A percentile compares a stretch with the other conserved stretches of the same genome.
Evolutionary conservation across 2,888 invertebrate genomes (phyloP).

Genomic region (Sminthurinus aureus): DNA sequence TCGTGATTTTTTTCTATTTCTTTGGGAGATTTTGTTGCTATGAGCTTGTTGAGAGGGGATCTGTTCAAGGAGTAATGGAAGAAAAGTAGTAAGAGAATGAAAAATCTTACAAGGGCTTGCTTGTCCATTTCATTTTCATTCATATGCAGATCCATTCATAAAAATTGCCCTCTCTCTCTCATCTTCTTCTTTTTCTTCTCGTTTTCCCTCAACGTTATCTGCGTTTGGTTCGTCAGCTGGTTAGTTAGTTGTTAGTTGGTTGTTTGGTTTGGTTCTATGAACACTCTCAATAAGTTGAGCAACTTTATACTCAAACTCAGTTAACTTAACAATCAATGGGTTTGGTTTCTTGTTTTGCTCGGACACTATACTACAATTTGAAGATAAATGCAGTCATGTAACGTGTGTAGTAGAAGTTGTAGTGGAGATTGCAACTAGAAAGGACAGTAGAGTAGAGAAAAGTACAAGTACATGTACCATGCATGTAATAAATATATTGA

Average conservation of each 20-base stretch:
- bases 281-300: background rate
- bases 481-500: too few relatives aligned
- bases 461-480: too few relatives aligned
- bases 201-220: background rate
- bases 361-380: background rate
- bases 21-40: background rate
- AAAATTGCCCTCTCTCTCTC: constrained; percentile 35
- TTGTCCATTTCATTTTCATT: constrained; percentile 56
- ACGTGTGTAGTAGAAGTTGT: too few relatives aligned
- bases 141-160: constrained; percentile 50
- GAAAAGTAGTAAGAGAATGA: background rate
- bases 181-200: background rate
- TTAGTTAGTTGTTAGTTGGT: background rate
- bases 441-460: too few relatives aligned
- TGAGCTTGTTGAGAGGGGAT: constrained; percentile 13
- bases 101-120: constrained; percentile 51
- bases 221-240: constrained; percentile 1
- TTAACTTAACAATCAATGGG: constrained; percentile 27
- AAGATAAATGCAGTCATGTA: background rate
- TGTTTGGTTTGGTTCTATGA: background rate
- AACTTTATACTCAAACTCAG: constrained; percentile 6
- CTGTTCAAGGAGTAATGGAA: constrained; percentile 14
- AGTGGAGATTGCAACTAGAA: too few relatives aligned
- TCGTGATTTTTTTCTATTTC: background rate
- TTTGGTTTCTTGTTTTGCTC: constrained; percentile 25